These are phyloP conservation scores for Gambusia yucatana DNA, from an alignment of 2,797 vertebrate genomes.

Conservation along the genomic window DNA sequence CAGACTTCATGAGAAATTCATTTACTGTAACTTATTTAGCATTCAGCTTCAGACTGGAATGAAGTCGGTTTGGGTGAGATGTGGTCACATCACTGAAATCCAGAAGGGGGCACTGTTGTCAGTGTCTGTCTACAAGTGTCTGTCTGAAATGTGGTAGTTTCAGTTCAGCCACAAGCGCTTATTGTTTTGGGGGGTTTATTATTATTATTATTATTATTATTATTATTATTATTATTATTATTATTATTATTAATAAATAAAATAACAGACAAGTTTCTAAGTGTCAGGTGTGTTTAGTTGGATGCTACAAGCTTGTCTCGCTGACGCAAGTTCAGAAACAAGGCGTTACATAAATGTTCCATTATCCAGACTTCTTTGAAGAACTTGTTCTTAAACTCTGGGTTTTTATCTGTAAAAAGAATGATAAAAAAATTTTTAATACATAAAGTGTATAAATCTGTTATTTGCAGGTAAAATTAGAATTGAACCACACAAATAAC, in stretches of 20 bases:
- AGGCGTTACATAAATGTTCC: not conserved
- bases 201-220: too few relatives aligned
- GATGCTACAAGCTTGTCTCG: slow-evolving; percentile 9
- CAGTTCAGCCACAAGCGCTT: slow-evolving; percentile 36
- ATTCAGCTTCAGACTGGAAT: slow-evolving; percentile 32
- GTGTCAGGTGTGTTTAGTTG: slow-evolving; percentile 42
- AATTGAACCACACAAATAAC: not conserved
- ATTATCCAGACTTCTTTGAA: not conserved
- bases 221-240: too few relatives aligned
- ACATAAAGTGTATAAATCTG: not conserved
- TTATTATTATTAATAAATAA: not conserved
- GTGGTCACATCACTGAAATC: slow-evolving; percentile 20
- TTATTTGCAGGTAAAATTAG: not conserved
- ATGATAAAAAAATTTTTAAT: not conserved
- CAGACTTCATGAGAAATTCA: not conserved
- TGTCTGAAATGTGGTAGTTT: slow-evolving; percentile 22
- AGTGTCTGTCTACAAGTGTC: slow-evolving; percentile 8
- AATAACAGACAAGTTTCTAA: slow-evolving; percentile 36
- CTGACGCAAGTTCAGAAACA: slow-evolving; percentile 25
- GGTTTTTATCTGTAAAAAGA: not conserved
- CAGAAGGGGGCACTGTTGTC: slow-evolving; percentile 62
- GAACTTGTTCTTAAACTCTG: not conserved
- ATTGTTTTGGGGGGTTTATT: not conserved
- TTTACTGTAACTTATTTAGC: slow-evolving; percentile 8
- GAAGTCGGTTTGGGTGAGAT: slow-evolving; percentile 15